Evolutionary conservation across 2,113 vertebrate species (phyloP).

Genomic region (Siniperca chuatsi): DNA sequence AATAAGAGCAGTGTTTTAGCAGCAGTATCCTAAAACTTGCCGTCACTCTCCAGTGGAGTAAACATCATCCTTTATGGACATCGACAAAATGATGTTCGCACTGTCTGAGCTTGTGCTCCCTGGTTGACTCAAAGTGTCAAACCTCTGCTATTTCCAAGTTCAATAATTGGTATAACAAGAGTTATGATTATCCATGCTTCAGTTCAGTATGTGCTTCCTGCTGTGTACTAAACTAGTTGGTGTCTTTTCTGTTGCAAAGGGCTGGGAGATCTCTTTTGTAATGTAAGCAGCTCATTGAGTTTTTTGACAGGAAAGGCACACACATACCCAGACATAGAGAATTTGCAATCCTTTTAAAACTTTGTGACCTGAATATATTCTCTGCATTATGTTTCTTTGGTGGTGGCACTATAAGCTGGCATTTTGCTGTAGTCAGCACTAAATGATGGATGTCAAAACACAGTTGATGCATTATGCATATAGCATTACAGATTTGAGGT

Average conservation of each 20-base stretch:
- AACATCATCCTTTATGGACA: slow-evolving; percentile 78
- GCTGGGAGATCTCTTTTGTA: slow-evolving; percentile 76
- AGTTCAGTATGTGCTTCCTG: slow-evolving; percentile 73
- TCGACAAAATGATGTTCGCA: slow-evolving; percentile 71
- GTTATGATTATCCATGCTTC: slow-evolving; percentile 71
- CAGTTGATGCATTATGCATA: slow-evolving; percentile 99
- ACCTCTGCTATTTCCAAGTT: slow-evolving; percentile 67
- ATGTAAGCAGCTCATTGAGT: slow-evolving; percentile 80
- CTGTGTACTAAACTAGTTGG: slow-evolving; percentile 68
- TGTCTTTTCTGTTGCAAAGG: slow-evolving; percentile 70
- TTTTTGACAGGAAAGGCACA: slow-evolving; percentile 65
- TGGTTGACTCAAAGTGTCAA: slow-evolving; percentile 73
- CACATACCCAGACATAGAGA: slow-evolving; percentile 34
- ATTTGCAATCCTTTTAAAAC: slow-evolving; percentile 88
- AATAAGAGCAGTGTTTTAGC: slow-evolving; percentile 54
- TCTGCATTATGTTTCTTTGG: slow-evolving; percentile 87
- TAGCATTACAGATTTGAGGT: slow-evolving; percentile 99
- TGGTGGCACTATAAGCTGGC: slow-evolving; percentile 82
- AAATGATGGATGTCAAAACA: slow-evolving; percentile 99
- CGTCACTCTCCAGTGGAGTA: slow-evolving; percentile 72
- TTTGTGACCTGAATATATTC: slow-evolving; percentile 93
- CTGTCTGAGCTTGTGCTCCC: slow-evolving; percentile 63
- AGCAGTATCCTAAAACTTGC: slow-evolving; percentile 40
- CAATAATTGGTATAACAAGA: slow-evolving; percentile 80
- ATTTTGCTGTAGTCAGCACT: slow-evolving; percentile 93